Evolutionary conservation across 2,888 invertebrate species (phyloP).

Genomic region (Xestia sexstrigata): DNA sequence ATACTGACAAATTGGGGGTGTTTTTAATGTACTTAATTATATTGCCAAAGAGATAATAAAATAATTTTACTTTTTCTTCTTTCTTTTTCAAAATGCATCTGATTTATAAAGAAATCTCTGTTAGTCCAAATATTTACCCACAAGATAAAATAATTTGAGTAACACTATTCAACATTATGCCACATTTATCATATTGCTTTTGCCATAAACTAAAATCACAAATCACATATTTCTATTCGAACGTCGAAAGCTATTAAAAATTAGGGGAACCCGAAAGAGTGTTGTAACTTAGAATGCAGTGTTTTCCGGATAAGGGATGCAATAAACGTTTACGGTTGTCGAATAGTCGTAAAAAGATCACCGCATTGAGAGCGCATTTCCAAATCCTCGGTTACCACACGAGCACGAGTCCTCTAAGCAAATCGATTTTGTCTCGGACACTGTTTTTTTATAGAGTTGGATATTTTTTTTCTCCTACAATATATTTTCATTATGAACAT

Average conservation of each 20-base stretch:
- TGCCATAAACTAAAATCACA: constrained; percentile 21
- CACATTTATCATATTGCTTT: constrained; percentile 20
- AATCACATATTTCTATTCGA: constrained; percentile 37
- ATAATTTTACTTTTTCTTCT: background rate
- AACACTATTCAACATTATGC: constrained; percentile 3
- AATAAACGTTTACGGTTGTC: constrained; percentile 78
- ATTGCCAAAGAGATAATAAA: background rate
- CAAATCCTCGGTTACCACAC: constrained; percentile 63
- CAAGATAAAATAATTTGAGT: background rate
- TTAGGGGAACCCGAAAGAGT: constrained; percentile 35
- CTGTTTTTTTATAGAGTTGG: constrained; percentile 24
- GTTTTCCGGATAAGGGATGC: constrained; percentile 69
- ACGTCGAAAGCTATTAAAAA: constrained; percentile 53
- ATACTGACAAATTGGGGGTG: constrained; percentile 3
- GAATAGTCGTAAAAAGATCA: constrained; percentile 79
- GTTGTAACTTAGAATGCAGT: constrained; percentile 57
- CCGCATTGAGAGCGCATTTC: constrained; percentile 71
- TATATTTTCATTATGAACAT: background rate
- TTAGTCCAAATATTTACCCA: background rate
- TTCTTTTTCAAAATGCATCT: background rate
- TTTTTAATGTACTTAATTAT: background rate
- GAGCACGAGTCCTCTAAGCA: constrained; percentile 44
- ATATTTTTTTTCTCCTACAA: background rate
- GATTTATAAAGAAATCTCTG: background rate
- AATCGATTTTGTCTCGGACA: constrained; percentile 44